phyloP scores from a whole-genome alignment of 2,797 vertebrate species.

The Dryobates pubescens region DNA sequence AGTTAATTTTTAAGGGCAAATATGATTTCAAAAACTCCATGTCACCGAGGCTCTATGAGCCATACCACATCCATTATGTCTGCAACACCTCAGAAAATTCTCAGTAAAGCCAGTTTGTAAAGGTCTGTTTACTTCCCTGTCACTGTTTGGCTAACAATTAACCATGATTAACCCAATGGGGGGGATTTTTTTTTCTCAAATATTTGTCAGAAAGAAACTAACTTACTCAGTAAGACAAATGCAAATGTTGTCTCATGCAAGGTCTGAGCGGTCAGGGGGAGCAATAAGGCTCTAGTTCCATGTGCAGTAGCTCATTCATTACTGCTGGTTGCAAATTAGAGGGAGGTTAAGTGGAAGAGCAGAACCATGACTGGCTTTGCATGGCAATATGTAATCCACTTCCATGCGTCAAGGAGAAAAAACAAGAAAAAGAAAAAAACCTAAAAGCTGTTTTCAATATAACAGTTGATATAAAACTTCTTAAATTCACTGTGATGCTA shows the following conservation, averaged over 20 bases:
- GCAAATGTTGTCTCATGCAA: conserved; percentile 55
- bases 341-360: neutral
- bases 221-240: conserved; percentile 34
- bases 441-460: neutral
- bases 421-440: neutral
- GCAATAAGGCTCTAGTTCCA: neutral
- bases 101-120: conserved; percentile 9
- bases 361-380: neutral
- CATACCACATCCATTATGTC: neutral
- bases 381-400: neutral
- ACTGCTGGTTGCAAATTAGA: neutral
- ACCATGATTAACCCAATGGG: conserved; percentile 33
- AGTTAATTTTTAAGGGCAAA: conserved; percentile 30
- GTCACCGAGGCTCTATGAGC: neutral
- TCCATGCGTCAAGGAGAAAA: neutral
- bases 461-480: neutral
- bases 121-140: conserved; percentile 37
- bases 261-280: neutral
- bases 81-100: neutral
- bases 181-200: neutral
- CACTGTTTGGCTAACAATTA: conserved; percentile 58
- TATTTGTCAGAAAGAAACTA: conserved; percentile 64
- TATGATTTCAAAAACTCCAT: neutral
- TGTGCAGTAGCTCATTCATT: neutral
- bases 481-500: neutral